phyloP scores from a whole-genome alignment of 1,140 invertebrate genomes.

The Danaus plexippus region DNA sequence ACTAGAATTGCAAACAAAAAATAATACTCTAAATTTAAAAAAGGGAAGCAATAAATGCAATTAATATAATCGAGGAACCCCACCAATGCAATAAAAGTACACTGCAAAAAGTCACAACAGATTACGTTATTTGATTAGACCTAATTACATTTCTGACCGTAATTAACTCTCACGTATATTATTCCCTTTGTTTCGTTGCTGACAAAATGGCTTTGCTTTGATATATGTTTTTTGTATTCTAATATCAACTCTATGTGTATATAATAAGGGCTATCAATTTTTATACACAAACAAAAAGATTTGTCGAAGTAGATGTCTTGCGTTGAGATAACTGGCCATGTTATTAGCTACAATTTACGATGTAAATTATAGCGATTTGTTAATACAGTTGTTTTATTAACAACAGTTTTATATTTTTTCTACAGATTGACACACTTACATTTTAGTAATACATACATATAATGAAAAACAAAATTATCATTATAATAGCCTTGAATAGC shows the following conservation, averaged over 20 bases:
- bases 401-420: not conserved
- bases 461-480: too few species aligned
- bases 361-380: constrained; percentile 64
- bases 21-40: too few species aligned
- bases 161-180: constrained; percentile 60
- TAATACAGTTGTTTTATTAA: constrained; percentile 39
- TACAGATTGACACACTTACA: not conserved
- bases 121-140: constrained; percentile 63
- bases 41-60: too few species aligned
- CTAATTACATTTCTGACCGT: constrained; percentile 61
- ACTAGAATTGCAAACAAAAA: too few species aligned
- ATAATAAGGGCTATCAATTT: constrained; percentile 11
- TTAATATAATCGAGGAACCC: too few species aligned
- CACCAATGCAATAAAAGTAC: constrained; percentile 20
- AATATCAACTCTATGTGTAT: constrained; percentile 28
- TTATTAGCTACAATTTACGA: constrained; percentile 64
- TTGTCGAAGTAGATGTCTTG: constrained; percentile 43
- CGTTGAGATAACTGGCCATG: constrained; percentile 52
- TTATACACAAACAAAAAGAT: constrained; percentile 1
- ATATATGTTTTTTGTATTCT: constrained; percentile 5
- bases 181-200: constrained; percentile 64
- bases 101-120: constrained; percentile 46
- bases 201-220: constrained; percentile 23
- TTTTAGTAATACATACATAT: too few species aligned
- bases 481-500: too few species aligned